phyloP scores from a whole-genome alignment of 1,140 invertebrate species.

The Pentalonia nigronervosa region DNA sequence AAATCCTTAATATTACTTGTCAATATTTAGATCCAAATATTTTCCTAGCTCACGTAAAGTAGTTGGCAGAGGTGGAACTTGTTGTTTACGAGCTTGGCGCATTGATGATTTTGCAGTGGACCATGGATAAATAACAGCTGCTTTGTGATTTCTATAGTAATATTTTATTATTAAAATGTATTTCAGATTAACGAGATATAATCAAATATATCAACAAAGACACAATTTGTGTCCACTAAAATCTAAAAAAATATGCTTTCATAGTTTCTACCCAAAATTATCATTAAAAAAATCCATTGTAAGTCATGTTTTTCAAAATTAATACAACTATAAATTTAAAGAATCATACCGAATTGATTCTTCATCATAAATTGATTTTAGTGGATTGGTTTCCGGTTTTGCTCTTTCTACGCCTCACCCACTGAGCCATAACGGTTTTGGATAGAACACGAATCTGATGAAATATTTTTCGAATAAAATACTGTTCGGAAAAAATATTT shows the following conservation, averaged over 20 bases:
- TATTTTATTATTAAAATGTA: neutral
- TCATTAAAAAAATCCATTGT: neutral
- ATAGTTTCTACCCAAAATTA: neutral
- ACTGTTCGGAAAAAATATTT: no score
- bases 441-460: no score
- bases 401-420: no score
- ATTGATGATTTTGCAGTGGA: neutral
- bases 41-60: neutral
- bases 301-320: neutral
- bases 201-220: neutral
- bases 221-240: neutral
- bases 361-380: constrained; percentile 5
- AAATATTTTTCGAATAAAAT: no score
- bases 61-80: neutral
- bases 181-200: neutral
- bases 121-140: neutral
- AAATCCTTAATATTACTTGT: neutral
- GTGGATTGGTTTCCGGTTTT: neutral
- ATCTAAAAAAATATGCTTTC: no score
- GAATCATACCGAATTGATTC: neutral
- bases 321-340: neutral
- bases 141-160: neutral
- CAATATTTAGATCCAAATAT: neutral
- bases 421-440: no score
- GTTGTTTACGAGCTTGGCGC: neutral